phyloP scores from a whole-genome alignment of 2,888 invertebrate species.

The Mystacides longicornis region DNA sequence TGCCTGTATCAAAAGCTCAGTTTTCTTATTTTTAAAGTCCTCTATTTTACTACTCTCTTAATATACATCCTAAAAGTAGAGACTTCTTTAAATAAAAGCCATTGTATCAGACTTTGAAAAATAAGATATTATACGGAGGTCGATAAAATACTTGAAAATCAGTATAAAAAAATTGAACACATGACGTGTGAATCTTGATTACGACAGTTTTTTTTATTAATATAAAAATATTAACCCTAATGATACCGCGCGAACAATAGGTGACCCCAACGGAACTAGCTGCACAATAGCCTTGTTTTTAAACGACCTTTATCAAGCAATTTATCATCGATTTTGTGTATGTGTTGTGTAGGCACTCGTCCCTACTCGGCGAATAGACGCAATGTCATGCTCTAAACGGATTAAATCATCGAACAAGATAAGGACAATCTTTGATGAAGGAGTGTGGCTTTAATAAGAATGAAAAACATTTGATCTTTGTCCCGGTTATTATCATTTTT shows the following conservation, averaged over 20 bases:
- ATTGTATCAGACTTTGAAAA: too few relatives aligned
- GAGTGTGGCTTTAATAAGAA: conserved; percentile 23
- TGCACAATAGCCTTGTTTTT: conserved; percentile 13
- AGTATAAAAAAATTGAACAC: too few relatives aligned
- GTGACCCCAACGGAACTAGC: background rate
- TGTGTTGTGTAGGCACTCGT: background rate
- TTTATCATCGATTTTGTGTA: conserved; percentile 22
- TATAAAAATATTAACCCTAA: background rate
- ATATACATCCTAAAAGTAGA: too few relatives aligned
- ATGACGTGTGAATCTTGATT: too few relatives aligned
- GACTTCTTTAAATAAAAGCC: too few relatives aligned
- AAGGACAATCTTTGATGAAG: conserved; percentile 11
- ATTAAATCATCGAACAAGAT: conserved; percentile 21
- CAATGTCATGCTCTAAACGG: conserved; percentile 23
- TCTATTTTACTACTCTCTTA: too few relatives aligned
- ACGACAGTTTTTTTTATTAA: too few relatives aligned
- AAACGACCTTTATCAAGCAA: conserved; percentile 17
- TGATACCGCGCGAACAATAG: background rate
- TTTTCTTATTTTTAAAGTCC: too few relatives aligned
- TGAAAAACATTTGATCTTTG: background rate
- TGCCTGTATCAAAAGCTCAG: too few relatives aligned
- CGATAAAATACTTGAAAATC: too few relatives aligned
- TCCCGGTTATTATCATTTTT: background rate
- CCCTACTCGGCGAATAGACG: conserved; percentile 4
- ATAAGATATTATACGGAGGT: too few relatives aligned